Base-by-base conservation (phyloP, 2,888 invertebrate genomes). In the Drosophila quasianomalipes region DNA sequence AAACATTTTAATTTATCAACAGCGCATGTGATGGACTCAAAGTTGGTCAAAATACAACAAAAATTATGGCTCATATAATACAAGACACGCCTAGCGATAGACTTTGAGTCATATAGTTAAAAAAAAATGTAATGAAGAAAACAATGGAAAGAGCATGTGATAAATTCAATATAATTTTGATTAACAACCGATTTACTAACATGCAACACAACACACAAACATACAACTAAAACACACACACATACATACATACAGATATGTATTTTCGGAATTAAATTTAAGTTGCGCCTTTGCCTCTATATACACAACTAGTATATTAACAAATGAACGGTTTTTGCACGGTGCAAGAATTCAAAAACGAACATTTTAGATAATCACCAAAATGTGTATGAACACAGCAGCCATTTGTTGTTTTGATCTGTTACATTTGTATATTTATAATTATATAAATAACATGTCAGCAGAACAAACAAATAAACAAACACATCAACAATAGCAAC, bases 21-120 rank as follows among this genome's bases (percentile, higher is more conserved):
- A 87, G 87, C 87, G 81, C 88, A 88, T 87, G 87, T 87, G 87
- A 87, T 86, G 83, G 85, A 87, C 87, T 78, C 82, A 69, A 86
- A 80, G 75, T 70, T 62, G 66, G 61, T 69, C 66, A 39, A 33
- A 59, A 52, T 26, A 44, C 39, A 59, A 19, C 22, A 30, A 31
- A 22, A 55, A 60, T 14, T 35, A 49, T 51, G 51, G 54, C 49
- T 59, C 68, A 64, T 69, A 31, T 52, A 64, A 66, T 70, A 26
- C 51, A 76, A 82, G 74, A 83, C 69, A 81, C 28, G 65, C 54
- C 68, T 52, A 55, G 49, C 49, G 70, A 67, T 74, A 68, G 53
- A 61, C 74, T 75, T 85, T 76, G 79, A 77, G 85, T 84, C 84
- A 77, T 77, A 76, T 81, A 85, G 76, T 83, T 83, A 87, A 82